phyloP scores from a whole-genome alignment of 1,140 invertebrate genomes.

The Orchesella cincta region DNA sequence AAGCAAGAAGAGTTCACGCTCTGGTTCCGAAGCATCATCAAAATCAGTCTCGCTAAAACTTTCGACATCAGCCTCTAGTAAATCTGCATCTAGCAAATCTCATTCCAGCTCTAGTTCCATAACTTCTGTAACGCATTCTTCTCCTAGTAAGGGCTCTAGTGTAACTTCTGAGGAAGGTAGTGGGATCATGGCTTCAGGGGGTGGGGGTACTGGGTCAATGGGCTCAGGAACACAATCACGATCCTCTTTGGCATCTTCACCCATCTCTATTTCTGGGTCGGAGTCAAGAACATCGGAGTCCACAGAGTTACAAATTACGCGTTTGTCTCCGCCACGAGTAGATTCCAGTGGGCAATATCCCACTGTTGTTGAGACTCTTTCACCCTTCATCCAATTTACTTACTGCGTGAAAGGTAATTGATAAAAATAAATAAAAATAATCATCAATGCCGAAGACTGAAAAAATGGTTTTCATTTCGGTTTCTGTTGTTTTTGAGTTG shows the following conservation, averaged over 20 bases:
- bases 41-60: constrained; percentile 22
- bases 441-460: background rate
- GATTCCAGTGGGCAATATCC: constrained; percentile 46
- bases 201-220: background rate
- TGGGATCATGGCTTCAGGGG: constrained; percentile 9
- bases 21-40: constrained; percentile 33
- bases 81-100: background rate
- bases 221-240: constrained; percentile 44
- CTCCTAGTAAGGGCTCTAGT: constrained; percentile 12
- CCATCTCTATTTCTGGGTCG: constrained; percentile 46
- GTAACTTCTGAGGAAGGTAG: constrained; percentile 18
- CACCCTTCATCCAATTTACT: constrained; percentile 46
- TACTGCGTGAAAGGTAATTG: constrained; percentile 32
- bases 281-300: constrained; percentile 48
- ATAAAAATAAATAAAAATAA: constrained; percentile 15
- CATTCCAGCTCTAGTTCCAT: constrained; percentile 22
- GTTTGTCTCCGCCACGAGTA: constrained; percentile 43
- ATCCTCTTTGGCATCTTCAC: constrained; percentile 45
- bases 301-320: constrained; percentile 47
- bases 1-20: constrained; percentile 20
- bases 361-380: constrained; percentile 44
- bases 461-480: background rate
- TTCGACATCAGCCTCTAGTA: background rate
- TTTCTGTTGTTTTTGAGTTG: background rate
- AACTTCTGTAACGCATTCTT: constrained; percentile 14